Conservation (phyloP, 1,140 invertebrate species). For the Danaus melanippus region DNA sequence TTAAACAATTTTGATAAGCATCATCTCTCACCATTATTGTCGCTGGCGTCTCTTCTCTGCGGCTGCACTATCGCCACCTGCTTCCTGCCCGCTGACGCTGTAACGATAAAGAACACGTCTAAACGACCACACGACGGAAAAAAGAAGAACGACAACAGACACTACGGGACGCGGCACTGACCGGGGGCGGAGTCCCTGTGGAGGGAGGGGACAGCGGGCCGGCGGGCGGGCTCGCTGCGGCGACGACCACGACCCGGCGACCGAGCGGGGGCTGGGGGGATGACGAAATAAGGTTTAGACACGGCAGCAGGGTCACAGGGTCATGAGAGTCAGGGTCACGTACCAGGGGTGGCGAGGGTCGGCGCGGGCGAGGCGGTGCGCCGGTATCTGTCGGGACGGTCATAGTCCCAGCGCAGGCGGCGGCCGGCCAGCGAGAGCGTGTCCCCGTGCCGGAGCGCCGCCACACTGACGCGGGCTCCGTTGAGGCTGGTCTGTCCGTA, state of each 20-base stretch:
- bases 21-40: constrained; percentile 29
- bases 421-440: constrained; percentile 39
- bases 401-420: constrained; percentile 49
- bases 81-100: constrained; percentile 34
- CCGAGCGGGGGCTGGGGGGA: no score
- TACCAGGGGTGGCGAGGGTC: constrained; percentile 1
- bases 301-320: no score
- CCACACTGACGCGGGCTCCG: constrained; percentile 38
- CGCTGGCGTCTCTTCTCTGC: constrained; percentile 38
- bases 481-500: constrained; percentile 45
- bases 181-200: no score
- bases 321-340: no score
- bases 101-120: constrained; percentile 10
- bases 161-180: no score
- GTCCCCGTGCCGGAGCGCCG: constrained; percentile 45
- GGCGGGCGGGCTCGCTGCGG: constrained; percentile 40
- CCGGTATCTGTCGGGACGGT: constrained; percentile 6
- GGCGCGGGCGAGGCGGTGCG: constrained; percentile 19
- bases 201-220: constrained; percentile 11
- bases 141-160: no score
- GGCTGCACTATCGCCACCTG: constrained; percentile 63
- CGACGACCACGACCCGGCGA: constrained; percentile 13
- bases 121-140: no score
- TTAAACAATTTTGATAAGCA: background rate
- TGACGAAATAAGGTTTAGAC: no score